phyloP scores from a whole-genome alignment of 2,797 vertebrate species.

The Lacerta viridis region DNA sequence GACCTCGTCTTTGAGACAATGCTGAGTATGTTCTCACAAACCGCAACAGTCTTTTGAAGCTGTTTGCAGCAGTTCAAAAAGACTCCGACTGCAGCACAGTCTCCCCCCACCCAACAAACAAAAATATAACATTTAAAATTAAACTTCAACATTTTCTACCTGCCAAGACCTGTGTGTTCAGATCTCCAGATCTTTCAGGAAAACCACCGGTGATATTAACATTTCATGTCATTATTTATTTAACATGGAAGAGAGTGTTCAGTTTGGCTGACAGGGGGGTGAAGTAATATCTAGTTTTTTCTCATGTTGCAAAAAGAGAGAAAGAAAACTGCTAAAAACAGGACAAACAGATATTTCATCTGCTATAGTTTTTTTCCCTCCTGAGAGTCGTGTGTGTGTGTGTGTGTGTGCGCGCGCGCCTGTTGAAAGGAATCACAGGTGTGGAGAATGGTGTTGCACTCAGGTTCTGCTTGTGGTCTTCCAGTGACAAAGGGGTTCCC shows the following conservation, averaged over 20 bases:
- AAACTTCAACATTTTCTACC: constrained; percentile 42
- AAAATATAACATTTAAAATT: constrained; percentile 28
- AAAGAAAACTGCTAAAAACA: constrained; percentile 39
- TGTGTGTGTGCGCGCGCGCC: background rate
- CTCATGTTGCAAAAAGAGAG: background rate
- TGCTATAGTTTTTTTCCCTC: constrained; percentile 44
- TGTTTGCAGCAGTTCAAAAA: constrained; percentile 38
- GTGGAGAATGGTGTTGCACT: no score
- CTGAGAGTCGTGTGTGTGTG: constrained; percentile 31
- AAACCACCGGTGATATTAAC: constrained; percentile 52
- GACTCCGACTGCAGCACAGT: background rate
- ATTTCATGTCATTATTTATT: constrained; percentile 52
- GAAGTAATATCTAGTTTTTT: background rate
- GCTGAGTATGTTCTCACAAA: constrained; percentile 29
- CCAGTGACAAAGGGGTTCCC: no score
- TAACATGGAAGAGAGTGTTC: constrained; percentile 52
- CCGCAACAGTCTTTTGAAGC: constrained; percentile 42
- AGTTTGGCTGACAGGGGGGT: background rate
- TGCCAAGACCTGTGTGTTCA: constrained; percentile 41
- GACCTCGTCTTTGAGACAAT: rapidly evolving
- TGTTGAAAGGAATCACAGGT: no score
- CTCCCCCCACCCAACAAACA: constrained; percentile 1
- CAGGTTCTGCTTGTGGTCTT: no score
- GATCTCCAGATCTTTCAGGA: constrained; percentile 40
- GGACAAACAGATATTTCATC: constrained; percentile 50